Conservation (phyloP, 2,888 invertebrate genomes). For the Patella ulyssiponensis region DNA sequence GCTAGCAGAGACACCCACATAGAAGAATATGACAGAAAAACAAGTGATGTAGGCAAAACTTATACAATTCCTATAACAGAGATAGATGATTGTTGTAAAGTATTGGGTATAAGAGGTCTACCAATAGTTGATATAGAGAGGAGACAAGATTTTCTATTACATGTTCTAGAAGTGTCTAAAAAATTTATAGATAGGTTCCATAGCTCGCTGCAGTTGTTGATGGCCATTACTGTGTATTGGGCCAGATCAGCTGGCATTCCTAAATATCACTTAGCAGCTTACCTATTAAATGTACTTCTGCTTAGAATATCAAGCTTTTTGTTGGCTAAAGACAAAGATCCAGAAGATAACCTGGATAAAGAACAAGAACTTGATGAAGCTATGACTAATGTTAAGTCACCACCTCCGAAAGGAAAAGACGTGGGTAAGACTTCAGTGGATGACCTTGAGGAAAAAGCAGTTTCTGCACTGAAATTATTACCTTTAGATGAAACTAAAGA, state of each 20-base stretch:
- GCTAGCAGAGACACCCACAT: neutral
- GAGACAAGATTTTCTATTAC: slow-evolving; percentile 17
- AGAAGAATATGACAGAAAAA: neutral
- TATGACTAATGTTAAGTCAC: no score
- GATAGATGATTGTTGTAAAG: neutral
- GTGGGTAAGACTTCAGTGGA: neutral
- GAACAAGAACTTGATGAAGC: neutral
- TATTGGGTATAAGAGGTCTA: neutral
- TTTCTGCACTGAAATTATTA: neutral
- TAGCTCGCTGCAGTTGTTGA: neutral
- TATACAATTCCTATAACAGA: neutral
- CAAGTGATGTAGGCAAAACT: neutral
- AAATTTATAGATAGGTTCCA: slow-evolving; percentile 2
- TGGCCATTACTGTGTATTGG: neutral
- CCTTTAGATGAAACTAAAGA: neutral
- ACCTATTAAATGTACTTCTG: neutral
- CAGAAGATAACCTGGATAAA: neutral
- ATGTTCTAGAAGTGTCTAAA: slow-evolving; percentile 17
- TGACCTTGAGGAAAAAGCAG: neutral
- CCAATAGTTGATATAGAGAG: neutral
- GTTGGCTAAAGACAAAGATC: neutral
- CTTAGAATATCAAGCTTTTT: neutral
- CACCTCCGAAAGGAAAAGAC: neutral
- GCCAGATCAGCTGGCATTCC: neutral
- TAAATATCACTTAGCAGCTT: slow-evolving; percentile 5